These are phyloP conservation scores for Saturnia japonica DNA, from an alignment of 2,888 invertebrate genomes.

Conservation along the genomic window DNA sequence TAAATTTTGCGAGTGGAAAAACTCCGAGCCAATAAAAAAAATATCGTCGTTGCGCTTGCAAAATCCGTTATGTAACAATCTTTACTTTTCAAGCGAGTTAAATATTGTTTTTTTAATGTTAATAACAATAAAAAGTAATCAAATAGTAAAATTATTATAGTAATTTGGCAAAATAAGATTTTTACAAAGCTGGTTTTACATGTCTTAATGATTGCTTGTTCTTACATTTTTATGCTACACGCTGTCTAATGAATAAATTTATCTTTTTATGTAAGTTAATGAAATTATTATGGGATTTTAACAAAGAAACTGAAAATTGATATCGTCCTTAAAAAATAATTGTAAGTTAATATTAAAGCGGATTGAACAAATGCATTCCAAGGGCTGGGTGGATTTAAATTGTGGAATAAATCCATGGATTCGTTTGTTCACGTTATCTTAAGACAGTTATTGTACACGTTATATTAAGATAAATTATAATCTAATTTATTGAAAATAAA, in stretches of 20 bases:
- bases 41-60: neutral
- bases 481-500: conserved; percentile 40
- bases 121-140: too few species aligned
- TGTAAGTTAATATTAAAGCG: neutral
- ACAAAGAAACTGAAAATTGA: neutral
- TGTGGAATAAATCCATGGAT: conserved; percentile 52
- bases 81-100: too few species aligned
- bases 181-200: too few species aligned
- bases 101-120: too few species aligned
- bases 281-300: neutral
- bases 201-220: too few species aligned
- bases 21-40: too few species aligned
- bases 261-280: neutral
- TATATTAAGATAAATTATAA: conserved; percentile 29
- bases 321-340: neutral
- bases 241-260: neutral
- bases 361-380: conserved; percentile 53
- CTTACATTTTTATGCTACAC: too few species aligned
- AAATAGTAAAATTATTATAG: too few species aligned
- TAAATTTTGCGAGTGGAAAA: neutral
- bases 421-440: conserved; percentile 51
- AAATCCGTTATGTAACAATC: neutral
- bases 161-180: too few species aligned
- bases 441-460: conserved; percentile 30
- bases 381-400: conserved; percentile 69